These are phyloP conservation scores for Calliphora vomitoria DNA, from an alignment of 2,888 invertebrate genomes.

Conservation along the genomic window DNA sequence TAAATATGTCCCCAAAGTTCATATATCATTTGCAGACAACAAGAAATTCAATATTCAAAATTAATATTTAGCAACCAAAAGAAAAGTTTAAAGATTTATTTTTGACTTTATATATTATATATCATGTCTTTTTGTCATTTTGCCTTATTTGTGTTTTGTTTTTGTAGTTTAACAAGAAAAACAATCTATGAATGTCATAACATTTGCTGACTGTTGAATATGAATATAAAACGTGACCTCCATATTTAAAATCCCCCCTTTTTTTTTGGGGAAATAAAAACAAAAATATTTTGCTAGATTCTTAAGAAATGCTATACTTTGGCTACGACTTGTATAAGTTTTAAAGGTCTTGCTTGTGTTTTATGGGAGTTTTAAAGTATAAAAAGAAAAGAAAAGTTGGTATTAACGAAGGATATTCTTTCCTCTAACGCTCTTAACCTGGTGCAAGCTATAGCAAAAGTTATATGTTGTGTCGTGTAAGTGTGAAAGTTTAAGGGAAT, in stretches of 20 bases:
- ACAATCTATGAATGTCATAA: conserved; percentile 62
- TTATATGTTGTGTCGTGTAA: not conserved
- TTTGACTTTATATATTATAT: not conserved
- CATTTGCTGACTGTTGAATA: conserved; percentile 59
- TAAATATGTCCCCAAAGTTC: not conserved
- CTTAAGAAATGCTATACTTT: not conserved
- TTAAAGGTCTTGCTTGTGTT: not conserved
- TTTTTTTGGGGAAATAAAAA: not conserved
- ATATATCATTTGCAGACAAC: conserved; percentile 4
- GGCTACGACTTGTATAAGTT: not conserved
- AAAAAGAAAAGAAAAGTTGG: not conserved
- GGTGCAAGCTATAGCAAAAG: not conserved
- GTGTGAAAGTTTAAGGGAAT: not conserved
- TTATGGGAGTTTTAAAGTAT: not conserved
- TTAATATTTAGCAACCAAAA: not conserved
- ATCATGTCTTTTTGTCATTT: not conserved
- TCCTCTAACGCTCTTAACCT: not conserved
- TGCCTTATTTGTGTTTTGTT: not conserved
- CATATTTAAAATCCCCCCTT: conserved; percentile 21
- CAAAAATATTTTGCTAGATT: not conserved
- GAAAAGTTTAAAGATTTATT: conserved; percentile 2
- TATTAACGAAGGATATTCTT: not conserved
- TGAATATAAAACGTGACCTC: conserved; percentile 63
- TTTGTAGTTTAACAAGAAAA: conserved; percentile 2
- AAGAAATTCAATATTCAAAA: conserved; percentile 9